phyloP scores from a whole-genome alignment of 2,888 invertebrate species.

The Eutolmus rufibarbis region DNA sequence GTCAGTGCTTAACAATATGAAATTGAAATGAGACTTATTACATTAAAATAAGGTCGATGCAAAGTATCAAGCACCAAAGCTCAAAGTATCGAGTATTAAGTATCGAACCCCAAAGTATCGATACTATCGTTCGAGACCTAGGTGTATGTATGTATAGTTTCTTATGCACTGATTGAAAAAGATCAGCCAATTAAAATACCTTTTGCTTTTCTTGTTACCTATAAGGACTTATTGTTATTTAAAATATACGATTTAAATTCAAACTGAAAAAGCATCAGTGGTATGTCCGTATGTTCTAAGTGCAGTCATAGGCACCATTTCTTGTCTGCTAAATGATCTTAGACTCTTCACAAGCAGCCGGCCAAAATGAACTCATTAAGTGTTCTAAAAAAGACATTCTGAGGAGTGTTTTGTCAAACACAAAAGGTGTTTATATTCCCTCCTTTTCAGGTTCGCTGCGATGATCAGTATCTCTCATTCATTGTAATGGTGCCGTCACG shows the following conservation, averaged over 20 bases:
- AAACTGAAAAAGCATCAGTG: background rate
- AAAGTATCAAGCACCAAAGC: no score
- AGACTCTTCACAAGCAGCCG: background rate
- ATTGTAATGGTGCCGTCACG: constrained; percentile 38
- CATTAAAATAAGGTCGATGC: no score
- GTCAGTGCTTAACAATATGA: no score
- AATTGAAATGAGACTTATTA: no score
- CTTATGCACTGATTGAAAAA: no score
- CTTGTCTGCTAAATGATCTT: background rate
- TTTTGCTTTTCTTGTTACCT: no score
- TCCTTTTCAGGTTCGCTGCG: background rate
- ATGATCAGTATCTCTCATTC: constrained; percentile 40
- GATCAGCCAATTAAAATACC: no score
- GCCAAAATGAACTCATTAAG: constrained; percentile 24
- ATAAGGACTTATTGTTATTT: background rate
- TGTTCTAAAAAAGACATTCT: background rate
- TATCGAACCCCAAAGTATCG: no score
- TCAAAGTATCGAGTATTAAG: no score
- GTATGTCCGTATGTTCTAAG: background rate
- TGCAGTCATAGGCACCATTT: background rate
- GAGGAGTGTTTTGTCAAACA: constrained; percentile 12
- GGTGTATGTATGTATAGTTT: no score
- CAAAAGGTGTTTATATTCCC: constrained; percentile 41
- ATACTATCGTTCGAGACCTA: no score
- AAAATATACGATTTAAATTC: background rate